phyloP scores from a whole-genome alignment of 2,888 invertebrate genomes.

The Chaetogeoica ovagalla region DNA sequence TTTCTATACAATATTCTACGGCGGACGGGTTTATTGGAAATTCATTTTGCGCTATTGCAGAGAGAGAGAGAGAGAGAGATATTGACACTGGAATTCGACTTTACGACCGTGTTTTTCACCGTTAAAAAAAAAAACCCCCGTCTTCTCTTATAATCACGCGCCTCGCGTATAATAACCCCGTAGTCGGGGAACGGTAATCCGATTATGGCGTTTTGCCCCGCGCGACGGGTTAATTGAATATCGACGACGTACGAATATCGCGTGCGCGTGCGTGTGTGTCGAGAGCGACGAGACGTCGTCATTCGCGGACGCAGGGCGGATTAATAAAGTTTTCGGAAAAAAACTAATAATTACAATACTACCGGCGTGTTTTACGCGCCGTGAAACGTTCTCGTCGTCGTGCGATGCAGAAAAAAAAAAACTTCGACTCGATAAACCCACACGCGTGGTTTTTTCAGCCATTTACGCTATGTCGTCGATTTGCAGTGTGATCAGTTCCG shows the following conservation, averaged over 20 bases:
- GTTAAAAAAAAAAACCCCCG: neutral
- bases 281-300: neutral
- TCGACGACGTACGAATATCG: neutral
- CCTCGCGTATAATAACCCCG: neutral
- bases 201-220: slow-evolving; percentile 45
- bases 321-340: slow-evolving; percentile 47
- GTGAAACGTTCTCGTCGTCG: neutral
- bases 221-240: slow-evolving; percentile 41
- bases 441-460: no score
- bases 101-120: slow-evolving; percentile 12
- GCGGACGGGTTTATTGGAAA: slow-evolving; percentile 24
- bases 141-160: neutral
- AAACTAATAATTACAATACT: slow-evolving; percentile 33
- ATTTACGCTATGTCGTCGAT: no score
- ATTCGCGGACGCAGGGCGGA: neutral
- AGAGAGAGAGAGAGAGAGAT: no score
- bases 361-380: neutral
- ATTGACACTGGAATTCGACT: slow-evolving; percentile 47
- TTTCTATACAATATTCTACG: neutral
- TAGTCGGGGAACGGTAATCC: slow-evolving; percentile 12
- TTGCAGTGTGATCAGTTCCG: no score
- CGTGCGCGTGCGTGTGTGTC: no score
- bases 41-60: slow-evolving; percentile 18
- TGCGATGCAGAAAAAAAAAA: neutral
- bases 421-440: no score